Evolutionary conservation across 2,797 vertebrate species (phyloP), one percentile per base, ranked within the genome.

Genomic region (Dicrostonyx torquatus): DNA sequence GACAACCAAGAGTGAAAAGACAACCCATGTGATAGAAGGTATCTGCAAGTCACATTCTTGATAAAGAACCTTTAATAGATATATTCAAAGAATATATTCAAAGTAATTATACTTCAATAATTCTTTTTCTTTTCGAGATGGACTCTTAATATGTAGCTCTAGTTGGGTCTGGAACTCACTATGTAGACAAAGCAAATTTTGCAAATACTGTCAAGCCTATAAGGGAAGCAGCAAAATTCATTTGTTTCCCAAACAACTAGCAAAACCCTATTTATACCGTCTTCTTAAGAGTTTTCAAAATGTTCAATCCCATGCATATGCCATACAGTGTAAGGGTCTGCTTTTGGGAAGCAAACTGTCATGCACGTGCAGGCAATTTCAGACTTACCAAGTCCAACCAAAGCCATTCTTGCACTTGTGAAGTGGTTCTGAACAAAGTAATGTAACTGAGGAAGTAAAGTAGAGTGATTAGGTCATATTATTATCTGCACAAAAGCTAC

Each of bases 341-440:
- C 24, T 89, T 43, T 72, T 68, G n/a, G 29, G 34, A 95, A 93
- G 64, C 22, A 88, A 94, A 94, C 2, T 17, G 55, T 88, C 17
- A 86, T 8, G 5, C 2, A 90, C 17, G 76, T 8, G 5, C 2
- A 89, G 75, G 34, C 3, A 95, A 80, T 62, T 53, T 9, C 20
- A 87, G 91, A 97, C 97, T 97, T 98, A 99, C 99, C 99, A 82
- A 99, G 98, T 96, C 99, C 99, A 93, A 99, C 98, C 29, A 99
- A 99, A 90, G 99, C 99, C 99, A 99, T 99, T 97, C 99, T 98
- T 26, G 99, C 98, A 90, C 99, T 99, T 93, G 99, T 99, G 97
- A 99, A 99, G 96, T 99, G 99, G 98, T 99, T 99, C 98, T 99
- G 99, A 96, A 99, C 98, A 97, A 99, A 99, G 72, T 99, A 98